These are phyloP conservation scores for Aplysina aerophoba DNA, from an alignment of 37 sponge, comb jelly and placozoan genomes.

Conservation along the genomic window DNA sequence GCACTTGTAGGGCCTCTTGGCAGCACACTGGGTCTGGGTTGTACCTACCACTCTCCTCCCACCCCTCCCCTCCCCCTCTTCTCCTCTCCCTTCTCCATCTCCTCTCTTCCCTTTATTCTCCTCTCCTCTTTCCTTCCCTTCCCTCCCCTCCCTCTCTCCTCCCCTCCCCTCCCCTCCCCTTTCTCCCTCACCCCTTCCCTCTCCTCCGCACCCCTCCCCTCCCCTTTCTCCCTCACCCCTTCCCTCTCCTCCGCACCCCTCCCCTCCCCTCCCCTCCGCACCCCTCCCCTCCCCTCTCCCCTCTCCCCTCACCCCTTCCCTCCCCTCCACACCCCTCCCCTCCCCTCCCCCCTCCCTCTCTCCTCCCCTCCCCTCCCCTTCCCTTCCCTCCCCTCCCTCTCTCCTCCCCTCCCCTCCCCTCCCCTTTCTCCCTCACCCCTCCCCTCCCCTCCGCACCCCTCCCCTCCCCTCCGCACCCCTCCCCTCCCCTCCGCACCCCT, in stretches of 20 bases:
- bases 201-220: not conserved
- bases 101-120: not conserved
- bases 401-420: too few relatives aligned
- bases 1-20: not conserved
- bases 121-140: not conserved
- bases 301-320: too few relatives aligned
- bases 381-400: not conserved
- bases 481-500: not conserved
- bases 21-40: not conserved
- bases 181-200: not conserved
- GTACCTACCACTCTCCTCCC: not conserved
- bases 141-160: not conserved
- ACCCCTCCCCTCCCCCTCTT: not conserved
- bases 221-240: too few relatives aligned
- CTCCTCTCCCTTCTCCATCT: not conserved
- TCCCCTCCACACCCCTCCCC: not conserved
- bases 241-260: too few relatives aligned
- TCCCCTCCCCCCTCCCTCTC: not conserved
- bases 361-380: constrained; percentile 8
- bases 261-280: not conserved
- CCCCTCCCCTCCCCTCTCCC: too few relatives aligned
- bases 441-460: not conserved
- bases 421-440: not conserved
- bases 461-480: not conserved
- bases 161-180: not conserved